Base-by-base conservation (phyloP, 2,113 vertebrate species). In the Rhizomys pruinosus region DNA sequence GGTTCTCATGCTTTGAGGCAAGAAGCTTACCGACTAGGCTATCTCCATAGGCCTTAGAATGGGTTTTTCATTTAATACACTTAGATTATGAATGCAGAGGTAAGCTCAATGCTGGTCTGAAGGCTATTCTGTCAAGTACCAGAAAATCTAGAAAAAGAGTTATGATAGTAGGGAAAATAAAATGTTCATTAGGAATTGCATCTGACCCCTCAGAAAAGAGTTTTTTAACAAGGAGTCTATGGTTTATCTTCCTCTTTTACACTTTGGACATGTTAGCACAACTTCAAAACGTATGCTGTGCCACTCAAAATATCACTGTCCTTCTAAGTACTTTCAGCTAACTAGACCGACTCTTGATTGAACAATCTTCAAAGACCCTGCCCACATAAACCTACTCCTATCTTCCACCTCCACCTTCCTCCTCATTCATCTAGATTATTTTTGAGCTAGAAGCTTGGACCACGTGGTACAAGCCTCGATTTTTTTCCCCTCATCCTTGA, bases 161-260 rank as follows among this genome's bases (percentile, higher is more conserved):
- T 25, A 7, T 61, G 10, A 34, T 77, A 89, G 16, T 23, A 84
- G 84, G 73, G 19, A 19, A 84, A 96, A 73, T 61, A 12, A 82
- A 74, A 72, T 47, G 77, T 64, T 87, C 4, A 55, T 59, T 85
- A 84, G 89, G 71, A 89, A 55, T 4, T 82, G 5, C 0, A 93
- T 87, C 25, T 42, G 19, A 85, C 76, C 29, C 1, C 32, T 22
- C 55, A 74, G 7, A 73, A 87, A 79, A 37, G 77, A 32, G 27
- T 63, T 87, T 84, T 88, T 37, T 91, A 68, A 64, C 73, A 92
- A 88, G 55, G 3, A 78, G 7, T 61, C 72, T 93, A 64, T 5
- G 3, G 42, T 86, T 87, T 37, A 52, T 44, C 86, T 59, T 37
- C 72, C 47, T 78, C 20, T 87, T 79, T 55, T 68, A 34, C 6